Conservation (phyloP, 2,888 invertebrate species). For the Tetrapedia diversipes region DNA sequence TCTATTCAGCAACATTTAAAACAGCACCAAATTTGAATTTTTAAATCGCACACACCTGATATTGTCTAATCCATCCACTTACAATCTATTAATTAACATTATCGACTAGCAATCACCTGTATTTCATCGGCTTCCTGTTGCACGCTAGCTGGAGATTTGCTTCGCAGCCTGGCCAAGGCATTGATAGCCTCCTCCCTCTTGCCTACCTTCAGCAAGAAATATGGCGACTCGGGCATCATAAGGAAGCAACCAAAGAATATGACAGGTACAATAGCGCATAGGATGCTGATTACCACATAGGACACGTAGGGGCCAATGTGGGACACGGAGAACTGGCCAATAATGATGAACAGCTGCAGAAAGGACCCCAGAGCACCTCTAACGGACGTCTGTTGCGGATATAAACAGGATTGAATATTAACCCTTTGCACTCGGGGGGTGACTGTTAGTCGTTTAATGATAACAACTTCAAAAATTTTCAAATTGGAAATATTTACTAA, state of each 20-base stretch:
- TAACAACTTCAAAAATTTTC: too few species aligned
- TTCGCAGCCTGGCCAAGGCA: conserved; percentile 87
- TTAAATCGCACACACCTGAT: too few species aligned
- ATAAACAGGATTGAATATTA: not conserved
- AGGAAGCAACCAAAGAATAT: conserved; percentile 86
- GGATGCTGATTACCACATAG: conserved; percentile 87
- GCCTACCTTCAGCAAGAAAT: conserved; percentile 86
- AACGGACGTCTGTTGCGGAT: conserved; percentile 86
- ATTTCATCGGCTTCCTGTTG: conserved; percentile 87
- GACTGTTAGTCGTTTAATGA: too few species aligned
- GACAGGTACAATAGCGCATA: conserved; percentile 86
- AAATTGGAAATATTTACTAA: too few species aligned
- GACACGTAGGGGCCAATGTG: conserved; percentile 88
- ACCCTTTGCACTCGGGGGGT: too few species aligned
- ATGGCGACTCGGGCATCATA: conserved; percentile 93
- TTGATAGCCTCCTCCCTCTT: conserved; percentile 86
- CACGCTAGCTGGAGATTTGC: conserved; percentile 85
- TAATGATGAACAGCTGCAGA: conserved; percentile 89
- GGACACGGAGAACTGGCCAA: conserved; percentile 89
- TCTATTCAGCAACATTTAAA: too few species aligned
- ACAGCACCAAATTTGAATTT: too few species aligned
- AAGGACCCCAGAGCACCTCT: conserved; percentile 93
- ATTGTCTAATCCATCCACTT: too few species aligned
- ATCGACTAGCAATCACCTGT: too few species aligned
- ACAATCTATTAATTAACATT: too few species aligned